Evolutionary conservation across 2,113 vertebrate species (phyloP).

Genomic region (Irena cyanogastra): DNA sequence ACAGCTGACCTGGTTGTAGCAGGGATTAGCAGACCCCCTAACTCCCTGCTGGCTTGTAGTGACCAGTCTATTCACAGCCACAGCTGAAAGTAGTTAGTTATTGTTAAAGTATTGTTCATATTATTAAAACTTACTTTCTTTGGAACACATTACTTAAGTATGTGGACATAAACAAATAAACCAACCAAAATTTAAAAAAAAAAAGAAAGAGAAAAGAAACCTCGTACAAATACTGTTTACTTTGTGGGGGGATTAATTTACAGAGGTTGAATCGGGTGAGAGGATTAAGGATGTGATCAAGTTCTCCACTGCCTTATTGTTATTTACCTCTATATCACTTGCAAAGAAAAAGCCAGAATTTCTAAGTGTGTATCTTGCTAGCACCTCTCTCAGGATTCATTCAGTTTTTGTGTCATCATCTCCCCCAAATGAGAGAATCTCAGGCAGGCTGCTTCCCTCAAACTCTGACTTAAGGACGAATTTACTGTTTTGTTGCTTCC

Average conservation of each 20-base stretch:
- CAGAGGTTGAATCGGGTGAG: background rate
- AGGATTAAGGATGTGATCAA: background rate
- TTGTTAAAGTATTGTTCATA: background rate
- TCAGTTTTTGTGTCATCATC: background rate
- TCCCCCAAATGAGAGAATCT: background rate
- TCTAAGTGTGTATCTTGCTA: background rate
- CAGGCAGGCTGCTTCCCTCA: background rate
- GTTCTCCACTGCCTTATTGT: background rate
- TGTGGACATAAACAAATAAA: background rate
- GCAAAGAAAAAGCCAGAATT: background rate
- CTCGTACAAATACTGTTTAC: background rate
- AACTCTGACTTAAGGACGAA: background rate
- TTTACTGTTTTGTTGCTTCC: constrained; percentile 3
- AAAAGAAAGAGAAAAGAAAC: background rate
- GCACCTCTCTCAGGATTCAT: background rate
- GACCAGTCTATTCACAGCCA: background rate
- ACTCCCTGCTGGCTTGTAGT: background rate
- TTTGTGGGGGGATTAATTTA: background rate
- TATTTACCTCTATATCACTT: background rate
- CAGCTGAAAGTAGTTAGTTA: background rate
- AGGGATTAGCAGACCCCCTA: background rate
- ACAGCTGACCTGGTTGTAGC: background rate
- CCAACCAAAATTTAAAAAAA: no score
- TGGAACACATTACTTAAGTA: background rate
- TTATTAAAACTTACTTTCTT: background rate